These are phyloP conservation scores for Drosophila sp. DNA, from an alignment of 1,140 invertebrate genomes.

Conservation along the genomic window DNA sequence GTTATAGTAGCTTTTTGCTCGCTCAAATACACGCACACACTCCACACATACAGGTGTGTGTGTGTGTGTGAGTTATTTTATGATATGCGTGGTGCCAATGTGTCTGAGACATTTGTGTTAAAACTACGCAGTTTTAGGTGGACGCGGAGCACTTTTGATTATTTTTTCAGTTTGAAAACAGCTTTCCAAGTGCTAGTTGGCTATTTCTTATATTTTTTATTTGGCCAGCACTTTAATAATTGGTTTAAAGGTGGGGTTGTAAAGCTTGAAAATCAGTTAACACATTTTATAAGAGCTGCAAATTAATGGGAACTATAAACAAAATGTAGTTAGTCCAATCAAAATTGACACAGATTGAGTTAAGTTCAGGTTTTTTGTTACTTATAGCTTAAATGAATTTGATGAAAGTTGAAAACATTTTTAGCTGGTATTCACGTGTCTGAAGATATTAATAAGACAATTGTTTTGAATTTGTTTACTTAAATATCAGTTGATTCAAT, in stretches of 20 bases:
- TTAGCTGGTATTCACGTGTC: too few relatives aligned
- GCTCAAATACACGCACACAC: too few relatives aligned
- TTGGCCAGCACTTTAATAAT: neutral
- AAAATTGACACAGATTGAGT: too few relatives aligned
- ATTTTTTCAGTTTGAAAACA: constrained; percentile 31
- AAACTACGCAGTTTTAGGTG: constrained; percentile 58
- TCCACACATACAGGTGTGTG: constrained; percentile 39
- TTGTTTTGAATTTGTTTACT: too few relatives aligned
- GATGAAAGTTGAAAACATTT: too few relatives aligned
- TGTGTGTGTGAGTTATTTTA: constrained; percentile 21
- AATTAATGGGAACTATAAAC: too few relatives aligned
- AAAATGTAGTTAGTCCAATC: too few relatives aligned
- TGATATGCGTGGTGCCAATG: constrained; percentile 55
- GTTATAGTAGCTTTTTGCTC: constrained; percentile 8
- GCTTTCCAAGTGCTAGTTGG: constrained; percentile 9
- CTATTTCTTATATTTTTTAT: constrained; percentile 11
- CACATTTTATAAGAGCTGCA: neutral
- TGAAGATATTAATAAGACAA: too few relatives aligned
- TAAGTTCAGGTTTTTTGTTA: too few relatives aligned
- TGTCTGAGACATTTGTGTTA: constrained; percentile 53
- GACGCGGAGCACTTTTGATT: neutral
- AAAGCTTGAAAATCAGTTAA: neutral
- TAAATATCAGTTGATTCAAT: too few relatives aligned
- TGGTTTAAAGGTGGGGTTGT: neutral
- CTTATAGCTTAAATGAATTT: too few relatives aligned